Conservation (phyloP, 92 coral and sea anemone species). For the Parazoanthus swiftii region DNA sequence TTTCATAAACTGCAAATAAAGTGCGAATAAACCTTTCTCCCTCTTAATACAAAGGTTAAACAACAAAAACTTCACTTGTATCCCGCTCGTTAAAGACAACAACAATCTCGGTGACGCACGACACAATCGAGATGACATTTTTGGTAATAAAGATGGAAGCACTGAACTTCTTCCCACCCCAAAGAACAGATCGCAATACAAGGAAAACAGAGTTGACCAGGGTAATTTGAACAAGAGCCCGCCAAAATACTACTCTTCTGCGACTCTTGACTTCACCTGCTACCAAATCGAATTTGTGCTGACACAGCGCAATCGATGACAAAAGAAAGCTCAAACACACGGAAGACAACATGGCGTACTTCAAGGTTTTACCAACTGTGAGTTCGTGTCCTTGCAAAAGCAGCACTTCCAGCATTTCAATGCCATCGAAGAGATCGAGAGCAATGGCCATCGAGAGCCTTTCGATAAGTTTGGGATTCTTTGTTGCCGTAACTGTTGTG, state of each 20-base stretch:
- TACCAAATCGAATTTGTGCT: constrained; percentile 34
- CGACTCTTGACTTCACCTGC: constrained; percentile 11
- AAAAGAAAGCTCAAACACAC: constrained; percentile 50
- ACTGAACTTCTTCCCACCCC: constrained; percentile 26
- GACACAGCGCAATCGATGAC: constrained; percentile 55
- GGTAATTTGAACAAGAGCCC: constrained; percentile 27
- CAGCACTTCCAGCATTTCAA: constrained; percentile 57
- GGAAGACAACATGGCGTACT: constrained; percentile 36
- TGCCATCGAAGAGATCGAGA: constrained; percentile 65
- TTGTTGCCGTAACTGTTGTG: constrained; percentile 33
- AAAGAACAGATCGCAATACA: constrained; percentile 43
- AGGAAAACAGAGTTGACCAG: constrained; percentile 41
- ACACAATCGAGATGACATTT: constrained; percentile 42
- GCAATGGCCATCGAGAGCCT: constrained; percentile 45
- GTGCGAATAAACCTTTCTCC: no score
- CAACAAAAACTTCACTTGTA: neutral
- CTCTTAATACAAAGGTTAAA: neutral
- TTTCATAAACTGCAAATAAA: no score
- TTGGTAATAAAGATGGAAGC: constrained; percentile 49
- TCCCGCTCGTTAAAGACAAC: neutral
- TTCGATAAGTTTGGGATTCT: constrained; percentile 40
- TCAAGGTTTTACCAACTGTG: constrained; percentile 1
- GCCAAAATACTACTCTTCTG: neutral
- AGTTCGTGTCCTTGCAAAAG: constrained; percentile 36
- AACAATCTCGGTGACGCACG: constrained; percentile 28